Conservation (phyloP, 2,888 invertebrate genomes). For the Nephrocerus scutellatus region DNA sequence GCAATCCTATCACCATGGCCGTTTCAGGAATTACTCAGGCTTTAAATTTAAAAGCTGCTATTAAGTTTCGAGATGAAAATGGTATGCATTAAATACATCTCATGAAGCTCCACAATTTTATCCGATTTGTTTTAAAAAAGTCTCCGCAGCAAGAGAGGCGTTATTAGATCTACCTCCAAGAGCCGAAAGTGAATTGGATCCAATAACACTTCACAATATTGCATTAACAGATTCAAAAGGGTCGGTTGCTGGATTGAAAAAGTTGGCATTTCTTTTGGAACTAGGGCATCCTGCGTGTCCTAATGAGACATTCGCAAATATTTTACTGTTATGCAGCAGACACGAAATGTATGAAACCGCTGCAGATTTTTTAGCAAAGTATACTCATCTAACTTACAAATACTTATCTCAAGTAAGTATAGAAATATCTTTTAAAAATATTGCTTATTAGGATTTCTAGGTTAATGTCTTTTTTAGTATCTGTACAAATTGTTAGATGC, state of each 20-base stretch:
- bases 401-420: conserved; percentile 74
- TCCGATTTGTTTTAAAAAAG: conserved; percentile 44
- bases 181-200: conserved; percentile 94
- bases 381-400: conserved; percentile 92
- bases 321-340: conserved; percentile 90
- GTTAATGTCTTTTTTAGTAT: conserved; percentile 54
- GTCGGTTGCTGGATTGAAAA: conserved; percentile 76
- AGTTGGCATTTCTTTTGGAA: conserved; percentile 85
- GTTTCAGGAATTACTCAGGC: conserved; percentile 97
- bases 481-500: conserved; percentile 94
- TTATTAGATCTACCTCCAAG: conserved; percentile 86
- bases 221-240: conserved; percentile 85
- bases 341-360: conserved; percentile 97
- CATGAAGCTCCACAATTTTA: neutral
- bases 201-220: conserved; percentile 95
- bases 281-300: conserved; percentile 85
- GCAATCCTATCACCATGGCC: conserved; percentile 60
- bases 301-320: conserved; percentile 93
- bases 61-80: conserved; percentile 90
- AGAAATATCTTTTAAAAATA: neutral
- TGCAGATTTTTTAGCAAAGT: conserved; percentile 95
- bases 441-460: neutral
- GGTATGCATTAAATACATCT: conserved; percentile 48
- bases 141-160: conserved; percentile 79
- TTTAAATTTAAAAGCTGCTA: conserved; percentile 96